These are phyloP conservation scores for Catharus minimus DNA, from an alignment of 2,113 vertebrate genomes.

Conservation along the genomic window DNA sequence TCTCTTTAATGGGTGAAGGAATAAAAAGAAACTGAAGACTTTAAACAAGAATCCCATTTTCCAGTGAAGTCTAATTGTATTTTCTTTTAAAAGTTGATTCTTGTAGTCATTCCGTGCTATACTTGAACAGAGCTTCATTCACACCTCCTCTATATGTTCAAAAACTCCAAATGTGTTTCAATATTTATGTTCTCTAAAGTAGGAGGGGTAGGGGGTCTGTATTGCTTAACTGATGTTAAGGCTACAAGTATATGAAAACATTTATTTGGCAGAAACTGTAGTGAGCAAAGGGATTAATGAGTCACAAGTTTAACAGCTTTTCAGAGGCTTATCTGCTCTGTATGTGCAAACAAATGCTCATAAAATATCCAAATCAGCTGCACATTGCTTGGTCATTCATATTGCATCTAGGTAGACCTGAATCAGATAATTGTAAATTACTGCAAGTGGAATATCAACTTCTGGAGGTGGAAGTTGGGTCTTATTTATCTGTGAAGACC, in stretches of 20 bases:
- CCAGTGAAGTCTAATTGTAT: not conserved
- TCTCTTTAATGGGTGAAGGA: not conserved
- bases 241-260: not conserved
- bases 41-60: not conserved
- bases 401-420: not conserved
- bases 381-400: not conserved
- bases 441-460: not conserved
- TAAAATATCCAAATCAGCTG: not conserved
- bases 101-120: not conserved
- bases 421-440: not conserved
- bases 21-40: not conserved
- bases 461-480: not conserved
- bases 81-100: not conserved
- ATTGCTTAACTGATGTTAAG: not conserved
- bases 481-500: not conserved
- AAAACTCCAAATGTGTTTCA: not conserved
- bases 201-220: not conserved
- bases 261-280: not conserved
- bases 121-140: not conserved
- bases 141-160: not conserved
- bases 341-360: not conserved
- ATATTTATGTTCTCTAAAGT: not conserved
- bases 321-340: not conserved
- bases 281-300: not conserved
- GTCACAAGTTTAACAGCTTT: not conserved